A percentile compares a stretch with the other conserved stretches of the same genome.
Conservation (phyloP, 2,113 vertebrate genomes). For the Nematolebias whitei region DNA sequence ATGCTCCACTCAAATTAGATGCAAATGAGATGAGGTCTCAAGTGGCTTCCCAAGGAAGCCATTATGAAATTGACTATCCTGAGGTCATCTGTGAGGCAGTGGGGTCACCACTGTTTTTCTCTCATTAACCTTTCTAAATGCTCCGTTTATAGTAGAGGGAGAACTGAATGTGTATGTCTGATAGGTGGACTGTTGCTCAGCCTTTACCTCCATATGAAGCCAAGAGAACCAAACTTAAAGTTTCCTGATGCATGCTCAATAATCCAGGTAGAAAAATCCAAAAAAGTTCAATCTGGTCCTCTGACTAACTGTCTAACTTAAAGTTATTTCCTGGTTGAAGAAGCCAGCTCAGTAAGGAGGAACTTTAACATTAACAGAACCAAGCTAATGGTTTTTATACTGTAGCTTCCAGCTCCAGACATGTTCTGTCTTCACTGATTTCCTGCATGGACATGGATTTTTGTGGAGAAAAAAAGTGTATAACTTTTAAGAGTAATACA, state of each 20-base stretch:
- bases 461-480: not conserved
- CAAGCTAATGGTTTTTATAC: conserved; percentile 14
- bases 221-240: conserved; percentile 12
- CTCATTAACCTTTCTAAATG: conserved; percentile 69
- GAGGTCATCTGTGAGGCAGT: conserved; percentile 62
- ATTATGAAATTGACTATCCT: conserved; percentile 67
- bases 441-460: conserved; percentile 3
- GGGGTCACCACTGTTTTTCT: conserved; percentile 60
- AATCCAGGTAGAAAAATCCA: no score
- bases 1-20: conserved; percentile 76
- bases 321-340: conserved; percentile 1
- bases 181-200: conserved; percentile 46
- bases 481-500: conserved; percentile 2
- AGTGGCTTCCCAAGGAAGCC: conserved; percentile 74
- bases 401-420: conserved; percentile 18
- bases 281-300: no score
- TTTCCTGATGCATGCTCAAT: no score
- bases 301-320: no score
- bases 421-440: conserved; percentile 29
- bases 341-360: conserved; percentile 12
- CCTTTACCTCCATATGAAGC: not conserved
- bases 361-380: conserved; percentile 18
- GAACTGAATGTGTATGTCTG: conserved; percentile 28
- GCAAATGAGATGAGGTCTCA: conserved; percentile 80
- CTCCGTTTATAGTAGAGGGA: conserved; percentile 48